Conservation (phyloP, 2,888 invertebrate species). For the Odontomyia ornata region DNA sequence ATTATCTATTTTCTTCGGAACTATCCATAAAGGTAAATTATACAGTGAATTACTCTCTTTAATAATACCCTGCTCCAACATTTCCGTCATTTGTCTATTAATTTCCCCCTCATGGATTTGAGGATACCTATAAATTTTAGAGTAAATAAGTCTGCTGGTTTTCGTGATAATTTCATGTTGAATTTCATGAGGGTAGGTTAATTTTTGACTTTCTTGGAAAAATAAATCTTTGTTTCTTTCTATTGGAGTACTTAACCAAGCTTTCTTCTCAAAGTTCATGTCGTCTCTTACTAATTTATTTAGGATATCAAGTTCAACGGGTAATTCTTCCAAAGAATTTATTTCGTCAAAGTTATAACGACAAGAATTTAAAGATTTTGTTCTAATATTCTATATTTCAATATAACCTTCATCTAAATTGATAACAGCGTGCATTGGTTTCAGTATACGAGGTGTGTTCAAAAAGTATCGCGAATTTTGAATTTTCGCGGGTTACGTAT, state of each 20-base stretch:
- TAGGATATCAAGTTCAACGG: neutral
- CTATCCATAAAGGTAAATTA: conserved; percentile 50
- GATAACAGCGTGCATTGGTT: conserved; percentile 46
- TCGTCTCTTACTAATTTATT: neutral
- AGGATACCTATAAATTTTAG: conserved; percentile 48
- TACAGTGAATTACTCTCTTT: conserved; percentile 48
- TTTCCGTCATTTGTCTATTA: conserved; percentile 53
- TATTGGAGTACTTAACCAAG: too few species aligned
- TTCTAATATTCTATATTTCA: conserved; percentile 43
- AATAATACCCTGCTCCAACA: conserved; percentile 51
- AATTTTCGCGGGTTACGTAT: too few species aligned
- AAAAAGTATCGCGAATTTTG: too few species aligned
- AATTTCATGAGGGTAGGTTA: conserved; percentile 54
- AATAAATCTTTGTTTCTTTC: conserved; percentile 55
- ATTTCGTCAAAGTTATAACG: conserved; percentile 37
- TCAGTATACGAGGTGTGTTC: too few species aligned
- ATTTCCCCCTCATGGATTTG: conserved; percentile 48
- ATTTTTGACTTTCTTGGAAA: conserved; percentile 54
- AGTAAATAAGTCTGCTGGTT: conserved; percentile 46
- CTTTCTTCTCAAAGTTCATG: conserved; percentile 1
- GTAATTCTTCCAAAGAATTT: neutral
- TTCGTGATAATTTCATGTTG: conserved; percentile 35
- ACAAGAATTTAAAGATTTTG: conserved; percentile 34
- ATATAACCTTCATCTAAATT: conserved; percentile 42
- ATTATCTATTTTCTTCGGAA: conserved; percentile 49